Percentiles rank a stretch among this genome's conserved stretches.
phyloP scores from a whole-genome alignment of 2,888 invertebrate genomes.

The Agonopterix heracliana region DNA sequence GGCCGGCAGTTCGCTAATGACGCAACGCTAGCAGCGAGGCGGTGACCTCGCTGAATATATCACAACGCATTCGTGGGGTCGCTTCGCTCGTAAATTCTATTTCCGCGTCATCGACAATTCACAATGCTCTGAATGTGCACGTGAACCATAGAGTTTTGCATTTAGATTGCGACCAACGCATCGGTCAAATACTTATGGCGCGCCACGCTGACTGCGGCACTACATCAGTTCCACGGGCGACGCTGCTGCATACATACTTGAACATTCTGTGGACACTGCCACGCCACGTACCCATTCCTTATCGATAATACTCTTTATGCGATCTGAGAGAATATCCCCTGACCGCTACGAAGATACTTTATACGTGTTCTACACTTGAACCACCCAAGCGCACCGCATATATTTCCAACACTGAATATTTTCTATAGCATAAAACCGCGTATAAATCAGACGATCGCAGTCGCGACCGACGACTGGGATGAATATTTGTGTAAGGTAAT shows the following conservation, averaged over 20 bases:
- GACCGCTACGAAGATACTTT: slow-evolving; percentile 38
- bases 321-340: slow-evolving; percentile 32
- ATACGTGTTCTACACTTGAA: slow-evolving; percentile 33
- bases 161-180: slow-evolving; percentile 39
- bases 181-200: slow-evolving; percentile 28
- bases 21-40: slow-evolving; percentile 44
- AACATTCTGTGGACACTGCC: slow-evolving; percentile 39
- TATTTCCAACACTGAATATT: slow-evolving; percentile 44
- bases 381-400: slow-evolving; percentile 50
- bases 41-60: slow-evolving; percentile 56
- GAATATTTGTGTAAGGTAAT: slow-evolving; percentile 40
- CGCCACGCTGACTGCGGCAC: slow-evolving; percentile 47
- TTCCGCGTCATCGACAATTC: slow-evolving; percentile 56
- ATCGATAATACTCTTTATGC: slow-evolving; percentile 43
- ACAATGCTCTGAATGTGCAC: slow-evolving; percentile 24
- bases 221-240: slow-evolving; percentile 30
- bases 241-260: slow-evolving; percentile 30
- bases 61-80: slow-evolving; percentile 36
- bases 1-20: slow-evolving; percentile 47
- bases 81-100: slow-evolving; percentile 52
- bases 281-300: slow-evolving; percentile 36
- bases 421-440: slow-evolving; percentile 32
- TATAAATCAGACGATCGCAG: slow-evolving; percentile 47
- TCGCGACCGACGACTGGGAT: slow-evolving; percentile 28
- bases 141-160: slow-evolving; percentile 36